phyloP scores from a whole-genome alignment of 2,797 vertebrate species.

The Ispidina picta region DNA sequence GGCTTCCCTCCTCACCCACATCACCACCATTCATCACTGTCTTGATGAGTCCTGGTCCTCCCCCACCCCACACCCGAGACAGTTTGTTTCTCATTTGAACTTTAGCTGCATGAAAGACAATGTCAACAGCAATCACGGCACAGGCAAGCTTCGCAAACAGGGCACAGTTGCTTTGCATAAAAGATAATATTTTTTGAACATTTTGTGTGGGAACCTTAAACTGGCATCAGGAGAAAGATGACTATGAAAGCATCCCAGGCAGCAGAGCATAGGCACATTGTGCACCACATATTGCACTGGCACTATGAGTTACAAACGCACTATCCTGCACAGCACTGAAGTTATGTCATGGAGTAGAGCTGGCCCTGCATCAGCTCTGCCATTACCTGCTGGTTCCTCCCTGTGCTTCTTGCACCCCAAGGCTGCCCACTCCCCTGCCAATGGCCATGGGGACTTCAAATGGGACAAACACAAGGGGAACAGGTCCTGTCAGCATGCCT shows the following conservation, averaged over 20 bases:
- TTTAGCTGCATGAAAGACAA: conserved; percentile 6
- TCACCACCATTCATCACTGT: not conserved
- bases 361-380: accelerated
- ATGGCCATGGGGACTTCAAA: not conserved
- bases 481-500: accelerated
- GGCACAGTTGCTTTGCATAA: not conserved
- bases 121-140: not conserved
- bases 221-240: not conserved
- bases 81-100: conserved; percentile 48
- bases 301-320: not conserved
- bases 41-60: not conserved
- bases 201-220: not conserved
- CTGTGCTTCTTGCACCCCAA: accelerated
- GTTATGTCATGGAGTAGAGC: accelerated
- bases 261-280: accelerated
- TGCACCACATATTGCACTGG: not conserved
- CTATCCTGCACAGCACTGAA: accelerated
- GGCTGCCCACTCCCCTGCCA: accelerated
- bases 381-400: accelerated
- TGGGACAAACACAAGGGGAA: accelerated
- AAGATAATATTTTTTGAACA: not conserved
- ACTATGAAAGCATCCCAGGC: not conserved
- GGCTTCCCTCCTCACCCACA: not conserved
- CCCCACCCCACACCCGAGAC: not conserved
- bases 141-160: not conserved